A percentile compares a stretch with the other conserved stretches of the same genome.
These are phyloP conservation scores for Oryzias javanicus DNA, from an alignment of 2,113 vertebrate genomes.

Conservation along the genomic window DNA sequence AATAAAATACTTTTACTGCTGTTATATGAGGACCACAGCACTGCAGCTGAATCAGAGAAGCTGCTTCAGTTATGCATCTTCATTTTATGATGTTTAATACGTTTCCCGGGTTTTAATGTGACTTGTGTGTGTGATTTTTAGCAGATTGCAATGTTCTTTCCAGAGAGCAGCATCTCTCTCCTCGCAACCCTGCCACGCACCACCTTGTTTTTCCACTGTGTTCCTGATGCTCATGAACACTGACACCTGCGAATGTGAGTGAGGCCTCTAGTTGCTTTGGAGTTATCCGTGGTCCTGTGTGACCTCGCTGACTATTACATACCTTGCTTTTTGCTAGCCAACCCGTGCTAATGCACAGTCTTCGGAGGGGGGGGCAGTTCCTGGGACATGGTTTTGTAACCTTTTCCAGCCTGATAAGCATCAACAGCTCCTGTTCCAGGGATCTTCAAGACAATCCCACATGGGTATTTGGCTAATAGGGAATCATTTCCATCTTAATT, in stretches of 20 bases:
- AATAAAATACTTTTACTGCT: slow-evolving; percentile 46
- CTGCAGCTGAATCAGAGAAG: slow-evolving; percentile 29
- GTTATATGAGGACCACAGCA: slow-evolving; percentile 22
- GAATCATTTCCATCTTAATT: neutral
- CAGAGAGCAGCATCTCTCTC: neutral
- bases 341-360: neutral
- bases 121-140: neutral
- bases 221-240: neutral
- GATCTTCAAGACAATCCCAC: neutral
- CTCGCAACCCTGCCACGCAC: neutral
- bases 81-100: slow-evolving; percentile 1
- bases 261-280: neutral
- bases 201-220: neutral
- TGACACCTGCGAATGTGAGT: neutral
- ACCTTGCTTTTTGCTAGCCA: neutral
- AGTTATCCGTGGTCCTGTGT: neutral
- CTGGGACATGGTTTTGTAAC: neutral
- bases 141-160: neutral
- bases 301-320: neutral
- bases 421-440: neutral
- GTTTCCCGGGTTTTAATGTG: slow-evolving; percentile 1
- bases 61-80: slow-evolving; percentile 8
- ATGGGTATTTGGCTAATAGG: neutral
- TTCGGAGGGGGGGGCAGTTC: neutral
- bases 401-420: slow-evolving; percentile 1